These are phyloP conservation scores for Mylabris sibirica DNA, from an alignment of 2,888 invertebrate species.

Conservation along the genomic window DNA sequence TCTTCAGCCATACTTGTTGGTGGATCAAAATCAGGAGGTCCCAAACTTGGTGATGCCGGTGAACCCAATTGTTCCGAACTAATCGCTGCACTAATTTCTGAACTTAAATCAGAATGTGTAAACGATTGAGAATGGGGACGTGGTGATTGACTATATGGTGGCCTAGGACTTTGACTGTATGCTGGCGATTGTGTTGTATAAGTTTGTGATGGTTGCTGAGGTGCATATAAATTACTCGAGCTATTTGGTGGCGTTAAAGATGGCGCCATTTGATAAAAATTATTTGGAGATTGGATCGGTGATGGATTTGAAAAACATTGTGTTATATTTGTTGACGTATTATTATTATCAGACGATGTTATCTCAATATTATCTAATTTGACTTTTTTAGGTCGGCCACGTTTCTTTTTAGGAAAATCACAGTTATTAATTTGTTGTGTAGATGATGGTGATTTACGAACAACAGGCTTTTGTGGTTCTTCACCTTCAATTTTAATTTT, in stretches of 20 bases:
- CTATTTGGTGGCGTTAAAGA: constrained; percentile 59
- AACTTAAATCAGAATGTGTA: constrained; percentile 77
- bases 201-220: constrained; percentile 53
- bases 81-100: constrained; percentile 81
- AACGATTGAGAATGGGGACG: constrained; percentile 65
- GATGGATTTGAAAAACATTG: constrained; percentile 64
- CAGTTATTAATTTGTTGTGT: constrained; percentile 60
- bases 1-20: constrained; percentile 69
- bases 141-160: constrained; percentile 53
- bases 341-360: constrained; percentile 52
- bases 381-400: constrained; percentile 88
- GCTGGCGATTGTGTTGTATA: constrained; percentile 57
- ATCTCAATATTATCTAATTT: constrained; percentile 71
- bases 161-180: constrained; percentile 52
- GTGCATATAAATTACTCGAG: constrained; percentile 55
- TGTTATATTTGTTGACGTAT: constrained; percentile 61
- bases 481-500: constrained; percentile 78
- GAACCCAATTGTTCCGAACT: constrained; percentile 73
- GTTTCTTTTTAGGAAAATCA: constrained; percentile 83
- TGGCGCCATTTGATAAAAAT: constrained; percentile 60
- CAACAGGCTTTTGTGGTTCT: constrained; percentile 65
- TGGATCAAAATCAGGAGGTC: constrained; percentile 77
- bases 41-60: constrained; percentile 73
- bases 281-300: constrained; percentile 64
- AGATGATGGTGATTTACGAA: constrained; percentile 61